Base-by-base conservation (phyloP, 2,888 invertebrate species). In the Cantharis lateralis region DNA sequence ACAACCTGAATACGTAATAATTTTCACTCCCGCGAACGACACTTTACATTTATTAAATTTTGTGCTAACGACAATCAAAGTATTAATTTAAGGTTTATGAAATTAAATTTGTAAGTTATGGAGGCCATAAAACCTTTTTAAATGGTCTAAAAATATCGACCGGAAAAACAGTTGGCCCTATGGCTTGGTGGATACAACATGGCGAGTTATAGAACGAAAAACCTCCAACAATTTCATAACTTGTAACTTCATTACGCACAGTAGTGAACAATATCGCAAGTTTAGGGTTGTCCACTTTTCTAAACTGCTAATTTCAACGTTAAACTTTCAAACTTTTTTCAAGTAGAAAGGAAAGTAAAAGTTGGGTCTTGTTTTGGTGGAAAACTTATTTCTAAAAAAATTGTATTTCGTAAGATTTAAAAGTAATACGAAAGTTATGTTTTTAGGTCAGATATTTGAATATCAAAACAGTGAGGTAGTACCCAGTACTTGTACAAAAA, bases 1-100 rank as follows among this genome's bases (percentile, higher is more conserved):
- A 66, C 64, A 66, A 66, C 64, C 64, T 66, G 18, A 63, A 63
- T 63, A 63, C 18, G 64, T 66, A 66, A 66, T 66, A 66, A 66
- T 66, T 66, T 66, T 66, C 20, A 20, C 64, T 66, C 63, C 63
- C 15, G 48, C 48, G 48, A n/a, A 48, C 48, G 48, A 48, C n/a
- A 48, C n/a, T 48, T 48, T 48, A 48, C 48, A 48, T 48, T 48
- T 48, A 48, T 48, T 48, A 48, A 48, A 48, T n/a, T 48, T 48
- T n/a, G 7, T 48, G n/a, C 48, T 48, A 48, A 48, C 48, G 48
- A 48, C n/a, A 48, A 48, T 48, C 48, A 48, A n/a, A 48, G n/a
- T 48, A n/a, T 48, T 48, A 48, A 48, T n/a, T 48, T 48, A 48
- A 48, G 48, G n/a, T 48, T 48, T 48, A 48, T 48, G 7, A 48